A percentile compares a stretch with the other conserved stretches of the same genome.
Conservation (phyloP, 2,113 vertebrate genomes). For the Paradisaea rubra region DNA sequence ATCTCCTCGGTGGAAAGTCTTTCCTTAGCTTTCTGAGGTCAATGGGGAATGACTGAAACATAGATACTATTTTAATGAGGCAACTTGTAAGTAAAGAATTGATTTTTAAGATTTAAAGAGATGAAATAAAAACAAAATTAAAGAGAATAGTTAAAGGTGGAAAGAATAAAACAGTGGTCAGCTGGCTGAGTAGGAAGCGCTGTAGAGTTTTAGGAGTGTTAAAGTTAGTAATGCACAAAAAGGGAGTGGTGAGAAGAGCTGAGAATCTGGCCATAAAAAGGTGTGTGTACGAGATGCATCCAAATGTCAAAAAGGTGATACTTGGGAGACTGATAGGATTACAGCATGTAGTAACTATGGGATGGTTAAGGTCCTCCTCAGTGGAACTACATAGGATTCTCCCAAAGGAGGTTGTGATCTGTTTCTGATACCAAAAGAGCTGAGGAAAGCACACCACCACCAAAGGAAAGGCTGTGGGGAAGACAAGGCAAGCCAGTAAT, state of each 20-base stretch:
- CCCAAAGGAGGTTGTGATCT: background rate
- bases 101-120: background rate
- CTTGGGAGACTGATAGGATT: background rate
- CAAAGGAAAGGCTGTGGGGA: background rate
- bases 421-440: background rate
- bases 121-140: background rate
- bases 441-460: background rate
- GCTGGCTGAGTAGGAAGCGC: background rate
- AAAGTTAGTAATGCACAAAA: background rate
- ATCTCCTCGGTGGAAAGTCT: background rate
- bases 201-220: background rate
- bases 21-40: background rate
- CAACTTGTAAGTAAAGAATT: background rate
- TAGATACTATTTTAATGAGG: background rate
- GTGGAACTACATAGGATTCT: background rate
- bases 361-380: background rate
- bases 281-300: background rate
- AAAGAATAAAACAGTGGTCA: background rate
- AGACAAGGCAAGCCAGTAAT: background rate
- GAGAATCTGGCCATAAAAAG: background rate
- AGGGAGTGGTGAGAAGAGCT: background rate
- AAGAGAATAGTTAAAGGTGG: background rate
- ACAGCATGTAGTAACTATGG: background rate
- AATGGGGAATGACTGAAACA: background rate
- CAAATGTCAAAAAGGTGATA: background rate